Base-by-base conservation (phyloP, 1,140 invertebrate species). In the Gonatopus flavifemur region DNA sequence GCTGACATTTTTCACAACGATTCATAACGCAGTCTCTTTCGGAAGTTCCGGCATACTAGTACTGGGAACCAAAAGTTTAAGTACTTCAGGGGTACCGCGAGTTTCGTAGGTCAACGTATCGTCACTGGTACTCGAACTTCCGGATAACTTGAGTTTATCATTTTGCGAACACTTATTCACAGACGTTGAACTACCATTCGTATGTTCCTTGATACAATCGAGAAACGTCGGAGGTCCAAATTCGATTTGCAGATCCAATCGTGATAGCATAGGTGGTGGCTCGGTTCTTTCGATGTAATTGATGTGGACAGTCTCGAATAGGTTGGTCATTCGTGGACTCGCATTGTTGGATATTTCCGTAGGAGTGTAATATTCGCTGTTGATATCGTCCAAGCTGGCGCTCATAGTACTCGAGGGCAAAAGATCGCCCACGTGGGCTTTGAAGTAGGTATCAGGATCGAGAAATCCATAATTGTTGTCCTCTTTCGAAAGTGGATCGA, bases 301-400 rank as follows among this genome's bases (percentile, higher is more conserved):
- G 42, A 84, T 84, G 56, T 83, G 82, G 8, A 83, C 80, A 5
- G 79, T 80, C 9, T 83, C 81, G 6, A 82, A 63, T 6, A 77
- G 49, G 7, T 42, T 57, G 1, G 48, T 39, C 0, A 56, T 57
- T 7, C 69, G 62, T 0, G 75, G 71, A 43, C 72, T 75, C 8
- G 63, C 56, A n/a, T n/a, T n/a, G 3, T 71, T 70, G 0, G 79
- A 80, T 8, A 79, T 63, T 66, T 90, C 88, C 3, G 87, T 88
- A 7, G 89, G 89, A 15, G 89, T 90, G 73, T 90, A 91, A 64
- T 91, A 91, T 10, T 90, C 81, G 13, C 88, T 90, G 58, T 83
- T 80, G 5, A 78, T 66, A 46, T 87, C 82, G 15, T 83, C 80
- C 50, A 82, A 74, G 43, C 74, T 76, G 2, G 33, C 22, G 12